These are phyloP conservation scores for Idaea aversata DNA, from an alignment of 2,888 invertebrate genomes.

Conservation along the genomic window DNA sequence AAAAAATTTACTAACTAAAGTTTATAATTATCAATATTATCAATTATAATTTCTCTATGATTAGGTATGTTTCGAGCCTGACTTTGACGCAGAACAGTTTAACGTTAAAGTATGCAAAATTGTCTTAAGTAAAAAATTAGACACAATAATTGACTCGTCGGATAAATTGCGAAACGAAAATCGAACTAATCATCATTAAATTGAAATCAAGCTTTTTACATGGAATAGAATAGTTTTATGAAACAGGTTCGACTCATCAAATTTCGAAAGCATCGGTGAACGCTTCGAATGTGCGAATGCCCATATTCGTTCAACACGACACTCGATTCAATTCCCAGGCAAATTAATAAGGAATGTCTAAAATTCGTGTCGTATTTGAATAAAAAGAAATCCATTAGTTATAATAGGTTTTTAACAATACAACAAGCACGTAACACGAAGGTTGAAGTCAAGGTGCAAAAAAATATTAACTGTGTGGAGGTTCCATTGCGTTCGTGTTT, in stretches of 20 bases:
- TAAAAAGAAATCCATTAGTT: conserved; percentile 22
- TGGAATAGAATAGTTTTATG: too few species aligned
- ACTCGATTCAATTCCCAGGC: not conserved
- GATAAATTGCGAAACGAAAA: too few species aligned
- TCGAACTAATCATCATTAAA: too few species aligned
- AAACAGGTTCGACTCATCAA: not conserved
- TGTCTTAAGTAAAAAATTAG: too few species aligned
- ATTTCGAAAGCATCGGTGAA: not conserved
- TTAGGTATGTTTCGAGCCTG: too few species aligned
- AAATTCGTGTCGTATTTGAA: not conserved
- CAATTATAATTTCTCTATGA: too few species aligned
- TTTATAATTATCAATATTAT: too few species aligned
- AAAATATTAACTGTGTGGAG: conserved; percentile 33
- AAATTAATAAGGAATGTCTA: not conserved
- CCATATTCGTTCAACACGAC: not conserved
- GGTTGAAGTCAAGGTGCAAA: conserved; percentile 43
- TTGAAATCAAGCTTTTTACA: too few species aligned
- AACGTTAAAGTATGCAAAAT: too few species aligned
- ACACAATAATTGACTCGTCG: too few species aligned
- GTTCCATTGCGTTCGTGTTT: conserved; percentile 51
- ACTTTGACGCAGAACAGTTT: too few species aligned
- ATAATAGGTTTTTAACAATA: conserved; percentile 1
- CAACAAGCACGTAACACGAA: conserved; percentile 31
- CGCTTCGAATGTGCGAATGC: too few species aligned
- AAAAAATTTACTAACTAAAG: not conserved